Evolutionary conservation across 1,140 invertebrate species (phyloP).

Genomic region (Nautilus pompilius): DNA sequence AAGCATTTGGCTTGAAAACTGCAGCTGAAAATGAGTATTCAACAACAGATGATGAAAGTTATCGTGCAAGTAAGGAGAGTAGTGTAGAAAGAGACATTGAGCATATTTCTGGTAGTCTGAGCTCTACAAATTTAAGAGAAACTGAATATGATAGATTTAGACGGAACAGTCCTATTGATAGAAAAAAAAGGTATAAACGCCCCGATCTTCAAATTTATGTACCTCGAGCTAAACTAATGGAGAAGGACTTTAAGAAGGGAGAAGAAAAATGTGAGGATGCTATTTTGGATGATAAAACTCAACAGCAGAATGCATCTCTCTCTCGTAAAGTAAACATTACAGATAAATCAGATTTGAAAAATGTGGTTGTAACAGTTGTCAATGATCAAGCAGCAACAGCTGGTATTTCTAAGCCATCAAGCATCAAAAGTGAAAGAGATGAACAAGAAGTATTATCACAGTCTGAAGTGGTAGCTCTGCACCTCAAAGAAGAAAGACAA

Average conservation of each 20-base stretch:
- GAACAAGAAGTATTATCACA: no score
- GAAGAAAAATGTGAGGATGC: slow-evolving; percentile 13
- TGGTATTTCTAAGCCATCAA: neutral
- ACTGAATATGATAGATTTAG: slow-evolving; percentile 1
- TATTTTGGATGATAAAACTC: slow-evolving; percentile 3
- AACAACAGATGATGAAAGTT: slow-evolving; percentile 20
- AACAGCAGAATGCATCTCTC: neutral
- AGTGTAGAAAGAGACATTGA: slow-evolving; percentile 21
- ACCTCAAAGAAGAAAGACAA: neutral
- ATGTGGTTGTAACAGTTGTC: slow-evolving; percentile 13
- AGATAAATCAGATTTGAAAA: slow-evolving; percentile 11
- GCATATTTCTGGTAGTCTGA: neutral
- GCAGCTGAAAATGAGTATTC: slow-evolving; percentile 15
- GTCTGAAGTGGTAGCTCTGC: neutral
- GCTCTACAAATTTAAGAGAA: slow-evolving; percentile 5
- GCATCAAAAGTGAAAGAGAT: neutral
- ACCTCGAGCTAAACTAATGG: slow-evolving; percentile 32
- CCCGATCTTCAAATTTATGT: slow-evolving; percentile 48
- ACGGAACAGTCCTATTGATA: neutral
- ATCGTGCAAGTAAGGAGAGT: slow-evolving; percentile 27
- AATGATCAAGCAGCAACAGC: slow-evolving; percentile 4
- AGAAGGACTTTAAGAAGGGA: slow-evolving; percentile 20
- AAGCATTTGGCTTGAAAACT: slow-evolving; percentile 16
- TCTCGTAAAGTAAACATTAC: slow-evolving; percentile 16
- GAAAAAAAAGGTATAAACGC: slow-evolving; percentile 22